Evolutionary conservation across 92 coral and sea anemone genomes (phyloP).

Genomic region (Hydrozoanthus gracilis): DNA sequence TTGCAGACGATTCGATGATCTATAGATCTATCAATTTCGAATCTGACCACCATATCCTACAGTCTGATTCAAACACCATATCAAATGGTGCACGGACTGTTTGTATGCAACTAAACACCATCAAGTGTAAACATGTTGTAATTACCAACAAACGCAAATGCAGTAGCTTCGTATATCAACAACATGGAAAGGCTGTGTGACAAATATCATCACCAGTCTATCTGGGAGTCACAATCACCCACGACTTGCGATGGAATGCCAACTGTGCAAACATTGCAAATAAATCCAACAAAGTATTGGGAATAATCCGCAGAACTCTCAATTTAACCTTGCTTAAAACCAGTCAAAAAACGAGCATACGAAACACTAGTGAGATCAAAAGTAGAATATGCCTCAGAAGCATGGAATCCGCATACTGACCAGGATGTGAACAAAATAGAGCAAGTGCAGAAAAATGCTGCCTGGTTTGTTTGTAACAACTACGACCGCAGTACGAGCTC

Average conservation of each 20-base stretch:
- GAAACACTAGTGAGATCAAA: background rate
- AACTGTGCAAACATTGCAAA: background rate
- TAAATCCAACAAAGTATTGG: background rate
- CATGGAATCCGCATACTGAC: background rate
- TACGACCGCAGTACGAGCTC: background rate
- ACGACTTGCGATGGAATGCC: background rate
- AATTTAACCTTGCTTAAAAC: background rate
- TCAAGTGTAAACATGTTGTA: background rate
- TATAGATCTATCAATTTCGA: background rate
- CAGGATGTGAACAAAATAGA: conserved; percentile 3
- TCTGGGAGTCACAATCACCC: background rate
- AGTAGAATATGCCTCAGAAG: too few relatives aligned
- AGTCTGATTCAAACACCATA: background rate
- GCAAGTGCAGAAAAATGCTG: conserved; percentile 3
- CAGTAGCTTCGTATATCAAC: background rate
- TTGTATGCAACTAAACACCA: background rate
- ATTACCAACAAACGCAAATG: background rate
- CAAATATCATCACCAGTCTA: background rate
- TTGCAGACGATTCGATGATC: background rate
- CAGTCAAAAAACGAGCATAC: background rate
- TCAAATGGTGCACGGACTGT: background rate
- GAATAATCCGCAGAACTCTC: background rate
- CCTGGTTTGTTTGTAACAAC: conserved; percentile 1
- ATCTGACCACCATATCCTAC: background rate
- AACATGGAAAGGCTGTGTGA: background rate